phyloP scores from a whole-genome alignment of 2,113 vertebrate species.

The Callospermophilus lateralis region DNA sequence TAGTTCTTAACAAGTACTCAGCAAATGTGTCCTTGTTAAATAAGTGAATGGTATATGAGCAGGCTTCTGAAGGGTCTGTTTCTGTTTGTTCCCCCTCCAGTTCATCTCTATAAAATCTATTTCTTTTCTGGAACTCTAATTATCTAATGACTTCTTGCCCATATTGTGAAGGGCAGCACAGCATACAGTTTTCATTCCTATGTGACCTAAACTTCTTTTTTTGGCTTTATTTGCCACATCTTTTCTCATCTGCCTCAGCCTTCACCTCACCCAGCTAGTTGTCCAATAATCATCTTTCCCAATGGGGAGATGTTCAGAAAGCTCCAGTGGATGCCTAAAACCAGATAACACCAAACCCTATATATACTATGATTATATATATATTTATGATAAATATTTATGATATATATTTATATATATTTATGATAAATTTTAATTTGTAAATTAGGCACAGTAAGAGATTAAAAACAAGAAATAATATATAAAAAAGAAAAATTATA shows the following conservation, averaged over 20 bases:
- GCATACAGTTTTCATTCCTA: not conserved
- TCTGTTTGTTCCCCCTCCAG: not conserved
- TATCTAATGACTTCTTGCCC: not conserved
- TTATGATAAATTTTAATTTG: not conserved
- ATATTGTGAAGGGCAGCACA: not conserved
- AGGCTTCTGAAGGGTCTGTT: not conserved
- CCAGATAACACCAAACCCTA: not conserved
- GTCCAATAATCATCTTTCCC: not conserved
- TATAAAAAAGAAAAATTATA: not conserved
- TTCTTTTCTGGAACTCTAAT: not conserved
- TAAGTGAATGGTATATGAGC: not conserved
- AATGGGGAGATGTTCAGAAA: not conserved
- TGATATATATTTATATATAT: no score
- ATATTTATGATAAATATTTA: not conserved
- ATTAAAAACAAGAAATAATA: not conserved
- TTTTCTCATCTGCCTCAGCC: not conserved
- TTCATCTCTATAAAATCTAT: not conserved
- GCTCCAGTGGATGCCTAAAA: not conserved
- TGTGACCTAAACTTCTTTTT: not conserved
- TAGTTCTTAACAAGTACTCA: not conserved
- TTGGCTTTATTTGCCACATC: not conserved
- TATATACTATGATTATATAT: not conserved
- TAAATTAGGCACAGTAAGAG: not conserved
- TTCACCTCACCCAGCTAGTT: not conserved
- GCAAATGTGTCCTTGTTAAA: not conserved